phyloP scores from a whole-genome alignment of 2,797 vertebrate genomes.

The Poeciliopsis infans region DNA sequence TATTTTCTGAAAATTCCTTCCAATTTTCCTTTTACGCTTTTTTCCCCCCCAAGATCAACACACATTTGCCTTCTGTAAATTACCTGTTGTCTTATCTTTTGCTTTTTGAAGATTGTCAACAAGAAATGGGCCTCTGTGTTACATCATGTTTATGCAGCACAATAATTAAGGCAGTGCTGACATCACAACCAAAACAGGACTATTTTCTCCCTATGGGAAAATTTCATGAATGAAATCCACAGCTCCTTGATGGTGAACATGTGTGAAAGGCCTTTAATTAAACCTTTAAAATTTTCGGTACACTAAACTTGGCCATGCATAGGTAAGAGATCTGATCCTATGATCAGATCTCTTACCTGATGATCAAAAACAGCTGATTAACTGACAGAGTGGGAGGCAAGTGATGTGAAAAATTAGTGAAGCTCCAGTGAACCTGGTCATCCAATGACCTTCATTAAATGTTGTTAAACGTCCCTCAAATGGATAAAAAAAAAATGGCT shows the following conservation, averaged over 20 bases:
- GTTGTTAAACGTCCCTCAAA: background rate
- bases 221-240: background rate
- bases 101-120: background rate
- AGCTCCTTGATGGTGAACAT: no score
- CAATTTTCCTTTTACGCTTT: background rate
- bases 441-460: background rate
- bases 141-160: background rate
- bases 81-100: background rate
- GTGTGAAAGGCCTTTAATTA: no score
- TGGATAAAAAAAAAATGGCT: background rate
- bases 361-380: background rate
- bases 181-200: background rate
- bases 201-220: background rate
- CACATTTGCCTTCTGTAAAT: background rate
- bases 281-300: no score
- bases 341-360: no score
- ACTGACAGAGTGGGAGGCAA: background rate
- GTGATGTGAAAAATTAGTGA: background rate
- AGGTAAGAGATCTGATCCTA: no score
- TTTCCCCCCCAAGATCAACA: background rate
- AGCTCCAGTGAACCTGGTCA: background rate
- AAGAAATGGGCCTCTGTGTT: background rate
- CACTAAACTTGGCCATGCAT: no score
- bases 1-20: background rate
- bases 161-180: background rate